Conservation (phyloP, 2,113 vertebrate genomes). For the Nothoprocta perdicaria region DNA sequence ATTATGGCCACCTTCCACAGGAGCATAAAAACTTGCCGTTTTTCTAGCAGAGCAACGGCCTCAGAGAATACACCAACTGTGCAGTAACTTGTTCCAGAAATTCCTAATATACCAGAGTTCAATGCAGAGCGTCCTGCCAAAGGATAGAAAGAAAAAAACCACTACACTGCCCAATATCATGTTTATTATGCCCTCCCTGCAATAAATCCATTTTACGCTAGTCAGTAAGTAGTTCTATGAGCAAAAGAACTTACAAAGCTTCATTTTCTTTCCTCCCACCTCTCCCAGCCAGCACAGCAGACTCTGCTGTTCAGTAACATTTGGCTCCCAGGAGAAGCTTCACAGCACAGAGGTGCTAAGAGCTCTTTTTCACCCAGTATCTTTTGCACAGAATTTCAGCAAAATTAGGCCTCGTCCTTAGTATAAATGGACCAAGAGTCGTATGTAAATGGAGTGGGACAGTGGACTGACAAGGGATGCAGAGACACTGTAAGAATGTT, state of each 20-base stretch:
- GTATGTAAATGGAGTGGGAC: not conserved
- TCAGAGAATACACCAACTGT: conserved; percentile 41
- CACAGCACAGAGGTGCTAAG: not conserved
- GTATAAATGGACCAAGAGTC: not conserved
- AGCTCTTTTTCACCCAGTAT: not conserved
- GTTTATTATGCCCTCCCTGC: not conserved
- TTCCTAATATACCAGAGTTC: not conserved
- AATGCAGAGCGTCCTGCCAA: conserved; percentile 1
- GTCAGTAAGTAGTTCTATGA: not conserved
- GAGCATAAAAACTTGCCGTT: not conserved
- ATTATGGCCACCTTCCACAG: not conserved
- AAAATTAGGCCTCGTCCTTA: not conserved
- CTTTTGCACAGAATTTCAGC: not conserved
- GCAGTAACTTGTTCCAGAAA: conserved; percentile 21
- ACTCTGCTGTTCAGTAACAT: not conserved
- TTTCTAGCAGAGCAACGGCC: not conserved
- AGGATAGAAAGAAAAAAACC: not conserved
- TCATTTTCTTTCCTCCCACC: not conserved
- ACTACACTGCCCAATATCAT: not conserved
- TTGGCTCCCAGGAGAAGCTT: not conserved
- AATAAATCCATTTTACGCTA: not conserved
- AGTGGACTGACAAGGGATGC: accelerated
- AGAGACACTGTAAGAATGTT: not conserved
- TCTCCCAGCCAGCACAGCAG: not conserved
- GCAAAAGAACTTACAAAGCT: not conserved